Conservation (phyloP, 1,140 invertebrate species). For the Potamilus streckersoni region DNA sequence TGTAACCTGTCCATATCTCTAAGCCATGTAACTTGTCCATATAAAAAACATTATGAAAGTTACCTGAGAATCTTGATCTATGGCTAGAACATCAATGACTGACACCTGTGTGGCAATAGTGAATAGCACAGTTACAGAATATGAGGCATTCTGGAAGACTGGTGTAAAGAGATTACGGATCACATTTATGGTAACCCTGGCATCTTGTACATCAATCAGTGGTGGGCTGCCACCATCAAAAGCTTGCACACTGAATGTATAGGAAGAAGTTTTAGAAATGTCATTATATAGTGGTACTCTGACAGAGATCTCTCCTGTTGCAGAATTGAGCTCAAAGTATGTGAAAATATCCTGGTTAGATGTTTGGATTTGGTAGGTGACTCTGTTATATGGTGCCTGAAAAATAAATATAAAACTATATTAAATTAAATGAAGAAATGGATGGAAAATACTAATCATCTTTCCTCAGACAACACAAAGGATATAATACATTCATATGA, state of each 20-base stretch:
- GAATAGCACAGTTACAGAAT: conserved; percentile 38
- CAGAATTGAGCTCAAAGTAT: conserved; percentile 37
- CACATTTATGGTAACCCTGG: conserved; percentile 56
- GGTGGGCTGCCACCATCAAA: conserved; percentile 38
- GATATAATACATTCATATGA: too few species aligned
- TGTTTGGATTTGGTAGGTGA: conserved; percentile 30
- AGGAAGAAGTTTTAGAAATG: conserved; percentile 25
- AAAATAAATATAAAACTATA: conserved; percentile 12
- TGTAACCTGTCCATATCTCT: background rate
- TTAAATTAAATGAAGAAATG: too few species aligned
- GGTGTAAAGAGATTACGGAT: conserved; percentile 72
- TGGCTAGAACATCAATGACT: conserved; percentile 42
- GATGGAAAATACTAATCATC: too few species aligned
- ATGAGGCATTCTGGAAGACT: conserved; percentile 76
- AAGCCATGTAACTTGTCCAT: background rate
- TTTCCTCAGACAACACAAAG: too few species aligned
- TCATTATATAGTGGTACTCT: conserved; percentile 38
- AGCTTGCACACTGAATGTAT: conserved; percentile 44
- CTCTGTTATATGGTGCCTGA: conserved; percentile 47
- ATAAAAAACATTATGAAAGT: conserved; percentile 1
- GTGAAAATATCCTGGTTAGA: background rate
- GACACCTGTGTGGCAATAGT: conserved; percentile 22
- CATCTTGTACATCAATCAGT: conserved; percentile 14
- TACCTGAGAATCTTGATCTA: conserved; percentile 49
- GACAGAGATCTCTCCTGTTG: conserved; percentile 32